These are phyloP conservation scores for Drosophila pachea DNA, from an alignment of 1,140 invertebrate species.

Conservation along the genomic window DNA sequence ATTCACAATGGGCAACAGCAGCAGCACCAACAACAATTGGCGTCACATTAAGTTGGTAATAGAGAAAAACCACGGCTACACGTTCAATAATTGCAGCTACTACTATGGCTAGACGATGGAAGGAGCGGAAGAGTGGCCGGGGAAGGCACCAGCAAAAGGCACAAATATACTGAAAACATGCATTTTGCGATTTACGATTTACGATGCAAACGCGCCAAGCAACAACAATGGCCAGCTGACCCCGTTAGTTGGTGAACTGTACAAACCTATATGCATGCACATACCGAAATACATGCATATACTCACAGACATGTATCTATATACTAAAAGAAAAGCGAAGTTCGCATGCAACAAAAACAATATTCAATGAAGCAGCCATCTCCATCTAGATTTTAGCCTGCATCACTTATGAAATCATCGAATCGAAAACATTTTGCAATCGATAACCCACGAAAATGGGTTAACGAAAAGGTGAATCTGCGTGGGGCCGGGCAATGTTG, in stretches of 20 bases:
- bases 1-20: constrained; percentile 38
- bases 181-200: constrained; percentile 32
- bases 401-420: constrained; percentile 19
- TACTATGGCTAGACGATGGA: neutral
- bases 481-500: constrained; percentile 3
- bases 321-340: constrained; percentile 45
- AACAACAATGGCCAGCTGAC: constrained; percentile 69
- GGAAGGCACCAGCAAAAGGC: constrained; percentile 9
- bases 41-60: constrained; percentile 40
- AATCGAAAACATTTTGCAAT: constrained; percentile 21
- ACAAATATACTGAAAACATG: constrained; percentile 33
- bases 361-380: constrained; percentile 49
- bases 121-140: neutral
- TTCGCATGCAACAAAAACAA: constrained; percentile 33
- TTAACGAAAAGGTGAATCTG: neutral
- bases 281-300: constrained; percentile 31
- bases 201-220: constrained; percentile 62
- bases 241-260: constrained; percentile 75
- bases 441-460: constrained; percentile 15
- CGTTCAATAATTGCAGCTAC: constrained; percentile 43
- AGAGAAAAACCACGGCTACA: constrained; percentile 30
- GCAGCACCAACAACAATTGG: constrained; percentile 22
- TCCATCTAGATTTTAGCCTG: constrained; percentile 4
- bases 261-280: constrained; percentile 29
- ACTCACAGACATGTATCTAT: too few species aligned